Conservation (phyloP, 2,888 invertebrate genomes). For the Lasioglossum marginatum region DNA sequence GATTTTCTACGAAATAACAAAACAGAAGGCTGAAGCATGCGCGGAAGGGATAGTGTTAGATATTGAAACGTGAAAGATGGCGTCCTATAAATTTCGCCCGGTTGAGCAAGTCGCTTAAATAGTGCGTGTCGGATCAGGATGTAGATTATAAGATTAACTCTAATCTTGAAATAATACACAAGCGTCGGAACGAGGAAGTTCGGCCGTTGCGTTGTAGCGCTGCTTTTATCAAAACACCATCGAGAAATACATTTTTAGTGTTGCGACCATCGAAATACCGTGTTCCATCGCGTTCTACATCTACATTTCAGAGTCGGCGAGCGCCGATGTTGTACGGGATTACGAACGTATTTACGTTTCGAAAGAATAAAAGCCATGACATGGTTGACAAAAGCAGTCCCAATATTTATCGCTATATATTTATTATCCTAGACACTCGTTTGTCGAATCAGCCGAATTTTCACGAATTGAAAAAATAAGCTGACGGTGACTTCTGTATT, state of each 20-base stretch:
- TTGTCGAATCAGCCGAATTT: neutral
- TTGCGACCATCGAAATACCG: neutral
- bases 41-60: neutral
- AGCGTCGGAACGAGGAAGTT: constrained; percentile 51
- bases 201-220: constrained; percentile 22
- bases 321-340: constrained; percentile 23
- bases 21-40: neutral
- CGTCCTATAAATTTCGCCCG: constrained; percentile 63
- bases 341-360: constrained; percentile 34
- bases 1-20: neutral
- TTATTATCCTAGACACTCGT: constrained; percentile 38
- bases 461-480: too few relatives aligned
- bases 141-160: constrained; percentile 70
- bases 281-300: constrained; percentile 23
- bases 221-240: constrained; percentile 52
- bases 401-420: neutral
- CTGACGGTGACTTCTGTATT: neutral
- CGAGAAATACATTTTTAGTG: constrained; percentile 36
- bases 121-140: constrained; percentile 61
- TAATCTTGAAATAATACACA: constrained; percentile 73
- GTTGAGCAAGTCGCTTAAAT: constrained; percentile 52
- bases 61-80: constrained; percentile 56
- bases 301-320: constrained; percentile 22
- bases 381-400: neutral
- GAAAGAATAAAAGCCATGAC: constrained; percentile 26